Evolutionary conservation across 2,888 invertebrate species (phyloP).

Genomic region (Formica aserva): DNA sequence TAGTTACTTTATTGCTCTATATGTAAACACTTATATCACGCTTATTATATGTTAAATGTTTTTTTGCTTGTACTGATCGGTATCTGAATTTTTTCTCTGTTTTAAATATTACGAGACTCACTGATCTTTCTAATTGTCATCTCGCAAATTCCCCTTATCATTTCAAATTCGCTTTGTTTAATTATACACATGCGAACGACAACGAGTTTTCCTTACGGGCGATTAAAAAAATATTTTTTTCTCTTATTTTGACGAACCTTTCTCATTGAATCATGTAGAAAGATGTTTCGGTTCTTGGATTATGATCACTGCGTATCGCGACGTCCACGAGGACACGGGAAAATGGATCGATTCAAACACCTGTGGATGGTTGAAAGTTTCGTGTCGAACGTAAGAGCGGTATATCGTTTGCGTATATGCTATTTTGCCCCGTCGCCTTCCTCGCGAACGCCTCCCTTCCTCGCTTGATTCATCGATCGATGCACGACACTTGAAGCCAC

Average conservation of each 20-base stretch:
- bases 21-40: neutral
- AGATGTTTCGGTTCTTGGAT: neutral
- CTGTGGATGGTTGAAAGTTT: slow-evolving; percentile 56
- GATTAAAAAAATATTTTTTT: neutral
- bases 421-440: slow-evolving; percentile 29
- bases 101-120: neutral
- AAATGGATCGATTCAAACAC: slow-evolving; percentile 63
- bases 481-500: slow-evolving; percentile 60
- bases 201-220: neutral
- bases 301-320: slow-evolving; percentile 63
- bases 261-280: neutral
- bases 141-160: neutral
- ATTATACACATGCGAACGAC: neutral
- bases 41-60: neutral
- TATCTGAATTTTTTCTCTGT: neutral
- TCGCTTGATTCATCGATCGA: slow-evolving; percentile 41
- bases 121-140: neutral
- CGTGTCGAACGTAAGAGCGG: slow-evolving; percentile 10
- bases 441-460: slow-evolving; percentile 36
- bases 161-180: neutral
- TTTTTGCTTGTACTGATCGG: neutral
- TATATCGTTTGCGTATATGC: neutral
- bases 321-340: slow-evolving; percentile 53
- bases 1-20: neutral
- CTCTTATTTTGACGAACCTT: neutral